Evolutionary conservation across 30 jellyfish, hydroid and myxozoan species (phyloP).

Genomic region (Aurelia aurita complex sp. Pacific): DNA sequence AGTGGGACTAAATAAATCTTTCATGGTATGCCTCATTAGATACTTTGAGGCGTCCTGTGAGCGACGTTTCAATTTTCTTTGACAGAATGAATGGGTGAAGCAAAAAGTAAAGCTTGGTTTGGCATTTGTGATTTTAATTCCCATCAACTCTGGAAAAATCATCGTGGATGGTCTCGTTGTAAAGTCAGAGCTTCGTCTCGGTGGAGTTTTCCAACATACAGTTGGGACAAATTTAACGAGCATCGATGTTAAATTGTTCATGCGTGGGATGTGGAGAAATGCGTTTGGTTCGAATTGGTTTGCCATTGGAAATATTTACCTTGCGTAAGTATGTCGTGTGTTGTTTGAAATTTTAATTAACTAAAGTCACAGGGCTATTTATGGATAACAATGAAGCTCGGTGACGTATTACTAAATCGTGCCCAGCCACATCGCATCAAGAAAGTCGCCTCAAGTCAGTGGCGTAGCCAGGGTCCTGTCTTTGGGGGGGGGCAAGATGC

Average conservation of each 20-base stretch:
- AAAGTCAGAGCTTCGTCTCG: constrained; percentile 68
- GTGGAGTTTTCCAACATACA: constrained; percentile 79
- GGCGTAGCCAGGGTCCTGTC: no score
- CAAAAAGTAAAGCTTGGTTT: constrained; percentile 72
- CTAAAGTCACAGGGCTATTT: no score
- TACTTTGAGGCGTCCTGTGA: no score
- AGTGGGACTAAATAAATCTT: no score
- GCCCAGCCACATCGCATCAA: no score
- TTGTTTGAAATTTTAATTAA: no score
- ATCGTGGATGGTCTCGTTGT: constrained; percentile 82
- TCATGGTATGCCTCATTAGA: no score
- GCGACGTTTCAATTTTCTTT: not conserved
- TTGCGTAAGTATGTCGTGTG: constrained; percentile 62
- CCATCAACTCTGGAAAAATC: constrained; percentile 85
- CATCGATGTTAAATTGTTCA: constrained; percentile 80
- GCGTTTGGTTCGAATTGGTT: constrained; percentile 96
- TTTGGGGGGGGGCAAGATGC: no score
- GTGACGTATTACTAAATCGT: no score
- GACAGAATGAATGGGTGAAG: constrained; percentile 77
- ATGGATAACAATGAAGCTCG: no score
- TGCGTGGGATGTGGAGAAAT: constrained; percentile 99
- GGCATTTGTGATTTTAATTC: constrained; percentile 79
- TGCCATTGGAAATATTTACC: constrained; percentile 87
- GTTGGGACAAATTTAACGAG: constrained; percentile 55
- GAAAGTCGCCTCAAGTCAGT: no score